phyloP scores from a whole-genome alignment of 2,797 vertebrate species.

The Valencia hispanica region DNA sequence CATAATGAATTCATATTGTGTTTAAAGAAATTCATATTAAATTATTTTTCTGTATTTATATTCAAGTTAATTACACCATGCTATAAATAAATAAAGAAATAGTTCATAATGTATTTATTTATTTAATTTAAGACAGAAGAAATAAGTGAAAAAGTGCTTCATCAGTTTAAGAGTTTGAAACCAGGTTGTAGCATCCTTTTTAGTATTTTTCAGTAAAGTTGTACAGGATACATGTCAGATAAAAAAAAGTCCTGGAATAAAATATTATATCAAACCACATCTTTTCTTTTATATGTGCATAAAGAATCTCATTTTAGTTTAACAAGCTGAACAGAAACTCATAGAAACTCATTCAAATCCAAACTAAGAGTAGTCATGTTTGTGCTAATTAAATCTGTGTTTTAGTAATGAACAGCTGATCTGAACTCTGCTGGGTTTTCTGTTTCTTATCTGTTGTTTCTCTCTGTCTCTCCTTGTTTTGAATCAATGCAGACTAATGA shows the following conservation, averaged over 20 bases:
- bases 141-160: not conserved
- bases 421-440: not conserved
- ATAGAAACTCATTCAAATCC: not conserved
- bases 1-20: not conserved
- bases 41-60: not conserved
- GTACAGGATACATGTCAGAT: not conserved
- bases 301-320: not conserved
- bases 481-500: slow-evolving; percentile 53
- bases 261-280: not conserved
- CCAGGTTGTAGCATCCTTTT: not conserved
- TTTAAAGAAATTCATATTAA: not conserved
- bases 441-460: slow-evolving; percentile 8
- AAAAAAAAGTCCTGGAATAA: not conserved
- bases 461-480: slow-evolving; percentile 7
- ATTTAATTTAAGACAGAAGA: not conserved
- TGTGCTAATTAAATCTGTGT: not conserved
- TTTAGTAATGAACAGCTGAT: not conserved
- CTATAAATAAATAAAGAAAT: not conserved
- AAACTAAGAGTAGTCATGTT: not conserved
- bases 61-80: not conserved
- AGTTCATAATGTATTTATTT: not conserved
- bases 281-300: not conserved
- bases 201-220: not conserved
- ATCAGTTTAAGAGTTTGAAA: not conserved
- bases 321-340: not conserved